Conservation (phyloP, 2,113 vertebrate genomes). For the Tonatia bakeri region DNA sequence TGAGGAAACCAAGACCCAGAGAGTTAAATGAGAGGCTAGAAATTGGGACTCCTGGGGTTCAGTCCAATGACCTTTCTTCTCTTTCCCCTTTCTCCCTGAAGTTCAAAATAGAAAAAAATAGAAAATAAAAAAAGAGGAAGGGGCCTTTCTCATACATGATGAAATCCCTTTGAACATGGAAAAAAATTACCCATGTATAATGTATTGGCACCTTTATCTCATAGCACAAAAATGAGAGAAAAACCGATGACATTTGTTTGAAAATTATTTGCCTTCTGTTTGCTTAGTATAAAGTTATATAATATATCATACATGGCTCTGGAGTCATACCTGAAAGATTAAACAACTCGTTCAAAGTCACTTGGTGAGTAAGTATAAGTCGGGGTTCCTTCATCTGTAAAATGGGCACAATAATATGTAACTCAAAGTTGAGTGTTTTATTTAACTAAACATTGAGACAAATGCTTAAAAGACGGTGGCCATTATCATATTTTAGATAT, state of each 20-base stretch:
- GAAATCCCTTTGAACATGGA: neutral
- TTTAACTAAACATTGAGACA: neutral
- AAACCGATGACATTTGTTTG: neutral
- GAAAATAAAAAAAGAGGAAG: neutral
- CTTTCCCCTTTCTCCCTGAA: neutral
- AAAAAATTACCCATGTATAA: neutral
- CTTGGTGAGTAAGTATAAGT: neutral
- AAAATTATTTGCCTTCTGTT: conserved; percentile 11
- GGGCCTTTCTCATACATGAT: neutral
- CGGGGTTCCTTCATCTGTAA: neutral
- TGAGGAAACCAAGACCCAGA: neutral
- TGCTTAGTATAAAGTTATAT: neutral
- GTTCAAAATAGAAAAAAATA: neutral
- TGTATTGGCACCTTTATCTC: neutral
- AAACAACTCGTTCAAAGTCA: neutral
- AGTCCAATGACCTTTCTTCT: neutral
- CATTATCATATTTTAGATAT: neutral
- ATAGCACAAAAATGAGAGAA: neutral
- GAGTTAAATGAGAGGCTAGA: neutral
- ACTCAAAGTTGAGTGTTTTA: neutral
- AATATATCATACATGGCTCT: neutral
- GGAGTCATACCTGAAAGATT: neutral
- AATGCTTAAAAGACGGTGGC: neutral
- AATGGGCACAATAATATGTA: neutral
- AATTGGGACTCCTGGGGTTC: neutral